Evolutionary conservation across 2,888 invertebrate genomes (phyloP).

Genomic region (Altica lythri): DNA sequence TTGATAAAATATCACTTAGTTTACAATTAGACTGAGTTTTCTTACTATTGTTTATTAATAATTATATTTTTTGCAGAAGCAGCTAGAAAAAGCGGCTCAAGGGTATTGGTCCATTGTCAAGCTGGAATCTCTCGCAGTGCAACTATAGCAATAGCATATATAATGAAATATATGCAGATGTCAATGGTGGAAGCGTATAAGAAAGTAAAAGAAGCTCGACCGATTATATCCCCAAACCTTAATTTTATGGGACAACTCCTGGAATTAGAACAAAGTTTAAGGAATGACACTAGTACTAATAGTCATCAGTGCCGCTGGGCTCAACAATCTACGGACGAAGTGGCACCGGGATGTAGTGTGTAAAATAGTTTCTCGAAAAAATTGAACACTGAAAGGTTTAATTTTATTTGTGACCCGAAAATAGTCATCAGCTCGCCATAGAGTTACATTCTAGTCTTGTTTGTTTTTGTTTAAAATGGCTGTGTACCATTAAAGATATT

Average conservation of each 20-base stretch:
- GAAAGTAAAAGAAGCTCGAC: conserved; percentile 80
- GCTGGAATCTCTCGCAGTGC: conserved; percentile 94
- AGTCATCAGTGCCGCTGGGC: conserved; percentile 61
- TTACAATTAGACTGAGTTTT: too few relatives aligned
- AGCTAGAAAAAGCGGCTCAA: conserved; percentile 69
- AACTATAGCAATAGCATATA: conserved; percentile 92
- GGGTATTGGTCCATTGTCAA: conserved; percentile 92
- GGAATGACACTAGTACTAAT: conserved; percentile 53
- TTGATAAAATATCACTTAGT: too few relatives aligned
- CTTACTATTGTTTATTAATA: neutral
- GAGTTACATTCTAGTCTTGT: conserved; percentile 51
- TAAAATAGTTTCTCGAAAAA: too few relatives aligned
- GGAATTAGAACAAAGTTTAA: conserved; percentile 77
- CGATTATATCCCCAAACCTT: conserved; percentile 92
- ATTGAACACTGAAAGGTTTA: conserved; percentile 22
- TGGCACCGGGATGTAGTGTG: conserved; percentile 63
- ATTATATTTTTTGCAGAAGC: conserved; percentile 64
- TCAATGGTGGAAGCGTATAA: conserved; percentile 86
- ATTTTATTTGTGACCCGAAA: conserved; percentile 25
- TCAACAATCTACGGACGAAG: conserved; percentile 60
- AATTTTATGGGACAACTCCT: conserved; percentile 92
- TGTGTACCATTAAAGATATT: conserved; percentile 55
- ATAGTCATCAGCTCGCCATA: conserved; percentile 49
- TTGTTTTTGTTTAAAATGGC: conserved; percentile 52
- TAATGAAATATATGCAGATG: conserved; percentile 85